phyloP scores from a whole-genome alignment of 2,113 vertebrate genomes.

The Pituophis catenifer region DNA sequence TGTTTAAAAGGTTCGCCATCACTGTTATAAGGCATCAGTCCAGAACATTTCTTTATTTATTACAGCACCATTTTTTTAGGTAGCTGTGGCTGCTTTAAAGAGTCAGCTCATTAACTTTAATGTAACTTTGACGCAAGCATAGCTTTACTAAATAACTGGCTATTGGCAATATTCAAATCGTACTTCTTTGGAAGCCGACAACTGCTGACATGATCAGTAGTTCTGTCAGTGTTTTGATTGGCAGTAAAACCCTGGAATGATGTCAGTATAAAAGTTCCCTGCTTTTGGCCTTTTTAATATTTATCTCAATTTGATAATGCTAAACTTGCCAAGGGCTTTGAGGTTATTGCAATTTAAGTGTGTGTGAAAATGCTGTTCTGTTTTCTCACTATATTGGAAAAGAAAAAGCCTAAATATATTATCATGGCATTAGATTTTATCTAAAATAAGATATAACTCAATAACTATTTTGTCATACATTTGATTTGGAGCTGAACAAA shows the following conservation, averaged over 20 bases:
- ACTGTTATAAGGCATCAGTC: background rate
- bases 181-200: background rate
- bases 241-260: background rate
- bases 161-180: background rate
- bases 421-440: conserved; percentile 31
- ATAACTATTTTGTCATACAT: conserved; percentile 19
- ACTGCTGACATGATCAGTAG: conserved; percentile 7
- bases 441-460: conserved; percentile 32
- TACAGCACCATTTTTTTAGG: background rate
- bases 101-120: background rate
- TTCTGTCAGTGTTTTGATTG: background rate
- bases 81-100: background rate
- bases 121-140: background rate
- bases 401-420: conserved; percentile 1
- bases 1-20: too few relatives aligned
- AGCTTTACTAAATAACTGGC: background rate
- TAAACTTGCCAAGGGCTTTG: conserved; percentile 48
- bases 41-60: background rate
- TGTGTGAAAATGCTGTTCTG: conserved; percentile 4
- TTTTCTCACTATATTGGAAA: conserved; percentile 33
- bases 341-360: conserved; percentile 22
- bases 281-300: conserved; percentile 16
- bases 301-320: conserved; percentile 24
- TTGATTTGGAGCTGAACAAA: conserved; percentile 20
- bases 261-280: conserved; percentile 19